Evolutionary conservation across 2,888 invertebrate species (phyloP).

Genomic region (Choristoneura rosaceana): DNA sequence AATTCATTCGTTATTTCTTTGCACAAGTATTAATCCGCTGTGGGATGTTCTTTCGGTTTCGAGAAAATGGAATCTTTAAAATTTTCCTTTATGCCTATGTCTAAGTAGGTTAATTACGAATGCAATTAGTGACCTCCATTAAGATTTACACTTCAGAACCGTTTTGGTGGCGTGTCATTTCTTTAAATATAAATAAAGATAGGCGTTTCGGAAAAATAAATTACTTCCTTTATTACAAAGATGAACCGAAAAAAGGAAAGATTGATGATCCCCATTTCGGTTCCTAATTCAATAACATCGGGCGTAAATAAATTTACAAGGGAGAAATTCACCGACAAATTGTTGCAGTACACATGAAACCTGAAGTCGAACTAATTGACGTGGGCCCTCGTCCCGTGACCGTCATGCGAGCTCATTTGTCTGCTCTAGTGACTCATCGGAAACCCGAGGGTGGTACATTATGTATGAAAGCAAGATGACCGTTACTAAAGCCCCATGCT

Average conservation of each 20-base stretch:
- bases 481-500: constrained; percentile 50
- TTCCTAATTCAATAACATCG: constrained; percentile 41
- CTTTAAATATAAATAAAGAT: not conserved
- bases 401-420: constrained; percentile 70
- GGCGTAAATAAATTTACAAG: constrained; percentile 41
- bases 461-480: constrained; percentile 65
- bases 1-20: constrained; percentile 51
- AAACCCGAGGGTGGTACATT: constrained; percentile 64
- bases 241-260: constrained; percentile 30
- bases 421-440: constrained; percentile 70
- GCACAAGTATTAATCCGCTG: constrained; percentile 28
- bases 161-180: not conserved
- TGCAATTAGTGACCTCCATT: not conserved
- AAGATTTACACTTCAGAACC: not conserved
- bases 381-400: constrained; percentile 57
- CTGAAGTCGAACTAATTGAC: constrained; percentile 65
- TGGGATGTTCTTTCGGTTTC: constrained; percentile 9
- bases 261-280: constrained; percentile 37
- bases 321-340: constrained; percentile 49
- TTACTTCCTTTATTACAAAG: constrained; percentile 25
- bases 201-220: not conserved
- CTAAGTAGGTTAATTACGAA: not conserved
- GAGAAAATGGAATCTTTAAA: not conserved
- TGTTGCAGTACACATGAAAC: constrained; percentile 50
- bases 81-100: not conserved